phyloP scores from a whole-genome alignment of 2,113 vertebrate species.

The Etia nguti region DNA sequence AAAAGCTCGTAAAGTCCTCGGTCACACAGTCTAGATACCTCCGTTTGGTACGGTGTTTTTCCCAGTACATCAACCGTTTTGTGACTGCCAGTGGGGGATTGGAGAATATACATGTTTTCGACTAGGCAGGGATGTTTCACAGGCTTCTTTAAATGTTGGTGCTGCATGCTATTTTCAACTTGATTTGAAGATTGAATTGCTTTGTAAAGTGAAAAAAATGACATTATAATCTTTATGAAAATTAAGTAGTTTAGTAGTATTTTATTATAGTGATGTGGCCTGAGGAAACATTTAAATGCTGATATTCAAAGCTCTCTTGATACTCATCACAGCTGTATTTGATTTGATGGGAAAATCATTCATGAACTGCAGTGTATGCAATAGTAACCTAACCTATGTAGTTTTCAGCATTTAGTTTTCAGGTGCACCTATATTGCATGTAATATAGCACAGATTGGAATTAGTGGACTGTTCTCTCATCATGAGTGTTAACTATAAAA shows the following conservation, averaged over 20 bases:
- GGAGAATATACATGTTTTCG: not conserved
- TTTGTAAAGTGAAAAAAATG: not conserved
- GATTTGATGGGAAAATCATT: not conserved
- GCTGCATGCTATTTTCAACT: not conserved
- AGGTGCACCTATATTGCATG: not conserved
- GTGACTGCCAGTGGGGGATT: not conserved
- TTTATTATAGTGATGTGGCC: no score
- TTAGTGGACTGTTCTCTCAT: not conserved
- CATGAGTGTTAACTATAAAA: not conserved
- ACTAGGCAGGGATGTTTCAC: not conserved
- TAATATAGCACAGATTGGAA: not conserved
- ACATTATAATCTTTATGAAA: not conserved
- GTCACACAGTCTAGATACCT: not conserved
- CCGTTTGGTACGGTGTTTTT: not conserved
- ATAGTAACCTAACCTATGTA: not conserved
- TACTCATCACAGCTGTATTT: not conserved
- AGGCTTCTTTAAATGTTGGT: not conserved
- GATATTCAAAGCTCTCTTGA: no score
- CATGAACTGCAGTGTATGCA: not conserved
- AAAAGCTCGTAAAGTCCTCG: fast-evolving
- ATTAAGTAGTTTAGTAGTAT: no score
- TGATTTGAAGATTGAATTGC: not conserved
- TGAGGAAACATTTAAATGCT: not conserved
- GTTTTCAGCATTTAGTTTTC: not conserved
- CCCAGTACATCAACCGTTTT: fast-evolving